phyloP scores from a whole-genome alignment of 2,113 vertebrate genomes.

The Cyphomyrus plagiostoma region DNA sequence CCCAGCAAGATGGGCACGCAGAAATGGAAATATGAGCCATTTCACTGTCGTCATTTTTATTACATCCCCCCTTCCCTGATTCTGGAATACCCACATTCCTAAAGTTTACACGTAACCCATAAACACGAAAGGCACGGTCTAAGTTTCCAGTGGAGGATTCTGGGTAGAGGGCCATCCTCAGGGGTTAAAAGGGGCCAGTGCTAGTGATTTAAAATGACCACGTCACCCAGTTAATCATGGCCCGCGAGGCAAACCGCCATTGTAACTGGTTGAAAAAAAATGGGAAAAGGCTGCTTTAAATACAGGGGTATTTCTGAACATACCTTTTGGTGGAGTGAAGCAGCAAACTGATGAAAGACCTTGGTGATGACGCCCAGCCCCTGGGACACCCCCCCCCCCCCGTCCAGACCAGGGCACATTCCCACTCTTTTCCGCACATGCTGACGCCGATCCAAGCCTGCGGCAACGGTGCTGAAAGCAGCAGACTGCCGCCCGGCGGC shows the following conservation, averaged over 20 bases:
- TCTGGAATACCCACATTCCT: background rate
- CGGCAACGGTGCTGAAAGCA: conserved; percentile 28
- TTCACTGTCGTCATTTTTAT: background rate
- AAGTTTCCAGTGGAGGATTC: background rate
- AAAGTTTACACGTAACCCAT: background rate
- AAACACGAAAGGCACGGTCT: background rate
- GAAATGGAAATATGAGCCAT: background rate
- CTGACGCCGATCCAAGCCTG: background rate
- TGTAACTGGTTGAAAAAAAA: background rate
- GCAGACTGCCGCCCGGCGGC: background rate
- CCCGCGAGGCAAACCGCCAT: background rate
- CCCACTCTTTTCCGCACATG: background rate
- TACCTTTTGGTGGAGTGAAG: background rate
- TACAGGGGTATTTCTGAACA: background rate
- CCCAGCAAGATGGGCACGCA: background rate
- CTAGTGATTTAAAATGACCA: background rate
- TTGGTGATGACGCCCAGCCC: conserved; percentile 26
- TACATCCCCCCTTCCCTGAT: background rate
- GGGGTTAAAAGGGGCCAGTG: background rate
- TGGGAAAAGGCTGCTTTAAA: background rate
- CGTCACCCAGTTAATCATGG: background rate
- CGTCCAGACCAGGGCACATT: background rate
- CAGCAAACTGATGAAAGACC: conserved; percentile 13
- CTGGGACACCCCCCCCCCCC: background rate
- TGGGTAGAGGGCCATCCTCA: background rate